A percentile compares a stretch with the other conserved stretches of the same genome.
These are phyloP conservation scores for Sepiola atlantica DNA, from an alignment of 2,888 invertebrate genomes.

Conservation along the genomic window DNA sequence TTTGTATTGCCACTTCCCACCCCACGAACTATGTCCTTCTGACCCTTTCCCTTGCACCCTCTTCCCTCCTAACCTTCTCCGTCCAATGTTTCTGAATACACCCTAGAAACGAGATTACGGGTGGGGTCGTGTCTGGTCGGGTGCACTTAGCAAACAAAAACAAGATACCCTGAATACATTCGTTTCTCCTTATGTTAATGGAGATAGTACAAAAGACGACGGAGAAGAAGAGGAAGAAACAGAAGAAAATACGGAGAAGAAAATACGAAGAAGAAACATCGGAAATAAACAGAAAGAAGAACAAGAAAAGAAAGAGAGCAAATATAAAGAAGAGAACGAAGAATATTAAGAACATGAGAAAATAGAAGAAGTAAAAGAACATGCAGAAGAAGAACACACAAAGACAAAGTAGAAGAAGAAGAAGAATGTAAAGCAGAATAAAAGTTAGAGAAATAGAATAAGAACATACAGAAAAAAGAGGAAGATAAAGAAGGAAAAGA, in stretches of 20 bases:
- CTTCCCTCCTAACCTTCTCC: not conserved
- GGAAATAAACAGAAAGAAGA: too few relatives aligned
- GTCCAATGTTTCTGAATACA: not conserved
- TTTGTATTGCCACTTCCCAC: not conserved
- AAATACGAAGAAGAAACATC: too few relatives aligned
- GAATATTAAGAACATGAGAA: too few relatives aligned
- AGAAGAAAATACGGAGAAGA: too few relatives aligned
- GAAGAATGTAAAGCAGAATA: too few relatives aligned
- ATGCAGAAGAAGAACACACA: too few relatives aligned
- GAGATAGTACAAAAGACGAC: not conserved
- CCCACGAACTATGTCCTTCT: fast-evolving
- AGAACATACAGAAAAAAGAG: too few relatives aligned
- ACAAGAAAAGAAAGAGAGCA: too few relatives aligned
- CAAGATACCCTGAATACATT: not conserved
- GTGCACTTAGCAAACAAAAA: not conserved
- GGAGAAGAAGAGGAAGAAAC: not conserved
- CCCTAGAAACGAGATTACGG: not conserved
- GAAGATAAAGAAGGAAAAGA: not conserved
- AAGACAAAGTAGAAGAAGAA: too few relatives aligned
- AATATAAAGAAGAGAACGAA: too few relatives aligned
- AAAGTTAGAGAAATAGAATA: too few relatives aligned
- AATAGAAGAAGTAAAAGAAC: too few relatives aligned
- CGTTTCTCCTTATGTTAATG: not conserved
- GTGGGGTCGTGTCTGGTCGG: not conserved
- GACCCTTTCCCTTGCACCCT: not conserved